These are phyloP conservation scores for Plumapathes pennacea DNA, from an alignment of 92 coral and sea anemone species.

Conservation along the genomic window DNA sequence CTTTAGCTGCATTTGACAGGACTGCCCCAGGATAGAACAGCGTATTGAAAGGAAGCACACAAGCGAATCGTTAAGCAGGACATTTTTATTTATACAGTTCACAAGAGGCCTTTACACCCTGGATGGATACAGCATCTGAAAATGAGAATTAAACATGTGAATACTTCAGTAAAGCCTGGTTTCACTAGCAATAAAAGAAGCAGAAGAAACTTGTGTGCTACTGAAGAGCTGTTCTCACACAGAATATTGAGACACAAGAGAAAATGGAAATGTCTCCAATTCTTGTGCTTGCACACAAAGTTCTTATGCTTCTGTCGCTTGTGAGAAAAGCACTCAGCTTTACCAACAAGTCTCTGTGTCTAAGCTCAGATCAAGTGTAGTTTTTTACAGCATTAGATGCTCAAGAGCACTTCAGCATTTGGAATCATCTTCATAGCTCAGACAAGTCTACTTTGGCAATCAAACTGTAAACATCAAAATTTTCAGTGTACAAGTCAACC, in stretches of 20 bases:
- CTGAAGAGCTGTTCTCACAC: not conserved
- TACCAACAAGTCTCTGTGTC: not conserved
- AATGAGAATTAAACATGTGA: conserved; percentile 5
- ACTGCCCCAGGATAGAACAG: no score
- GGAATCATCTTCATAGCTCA: conserved; percentile 76
- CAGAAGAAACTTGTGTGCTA: not conserved
- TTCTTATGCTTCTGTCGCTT: not conserved
- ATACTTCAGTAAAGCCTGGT: no score
- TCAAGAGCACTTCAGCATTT: conserved; percentile 30
- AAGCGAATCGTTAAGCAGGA: not conserved
- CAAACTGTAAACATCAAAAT: no score
- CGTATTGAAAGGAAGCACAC: not conserved
- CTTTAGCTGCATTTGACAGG: no score
- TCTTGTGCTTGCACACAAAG: not conserved
- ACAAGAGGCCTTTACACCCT: conserved; percentile 62
- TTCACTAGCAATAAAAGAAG: not conserved
- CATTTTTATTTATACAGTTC: conserved; percentile 49
- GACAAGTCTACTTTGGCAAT: not conserved
- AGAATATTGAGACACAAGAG: not conserved
- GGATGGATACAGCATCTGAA: conserved; percentile 97
- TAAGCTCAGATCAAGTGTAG: conserved; percentile 99
- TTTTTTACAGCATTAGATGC: conserved; percentile 62
- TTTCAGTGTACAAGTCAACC: no score
- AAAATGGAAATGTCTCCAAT: not conserved
- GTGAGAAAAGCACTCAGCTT: no score